Conservation (phyloP, 2,888 invertebrate species). For the Eupithecia centaureata region DNA sequence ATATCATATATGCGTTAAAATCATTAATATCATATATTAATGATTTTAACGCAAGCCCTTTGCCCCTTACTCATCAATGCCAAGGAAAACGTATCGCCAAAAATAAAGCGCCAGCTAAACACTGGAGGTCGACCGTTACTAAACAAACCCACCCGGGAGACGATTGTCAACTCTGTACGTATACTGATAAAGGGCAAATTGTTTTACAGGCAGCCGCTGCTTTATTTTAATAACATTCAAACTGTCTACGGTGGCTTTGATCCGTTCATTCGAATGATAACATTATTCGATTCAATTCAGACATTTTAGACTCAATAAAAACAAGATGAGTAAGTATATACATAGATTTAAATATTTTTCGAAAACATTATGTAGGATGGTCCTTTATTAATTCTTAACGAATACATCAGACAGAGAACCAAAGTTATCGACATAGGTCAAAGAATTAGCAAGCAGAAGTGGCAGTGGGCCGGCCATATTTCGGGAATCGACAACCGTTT, state of each 20-base stretch:
- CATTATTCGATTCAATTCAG: constrained; percentile 3
- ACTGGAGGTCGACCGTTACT: constrained; percentile 42
- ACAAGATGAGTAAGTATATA: too few relatives aligned
- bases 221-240: constrained; percentile 43
- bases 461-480: too few relatives aligned
- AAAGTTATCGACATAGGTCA: too few relatives aligned
- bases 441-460: too few relatives aligned
- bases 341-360: not conserved
- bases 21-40: not conserved
- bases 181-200: constrained; percentile 25
- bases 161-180: constrained; percentile 31
- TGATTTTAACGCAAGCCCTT: not conserved
- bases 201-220: constrained; percentile 1
- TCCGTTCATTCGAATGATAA: constrained; percentile 16
- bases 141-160: constrained; percentile 28
- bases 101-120: constrained; percentile 41
- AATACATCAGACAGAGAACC: too few relatives aligned
- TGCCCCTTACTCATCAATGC: constrained; percentile 34
- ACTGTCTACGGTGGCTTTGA: constrained; percentile 21
- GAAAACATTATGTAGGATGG: not conserved
- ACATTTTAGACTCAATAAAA: constrained; percentile 1
- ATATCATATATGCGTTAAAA: too few relatives aligned
- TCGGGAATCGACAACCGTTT: too few relatives aligned
- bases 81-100: constrained; percentile 39
- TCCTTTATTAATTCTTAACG: too few relatives aligned